Evolutionary conservation across 2,113 vertebrate species (phyloP).

Genomic region (Daubentonia madagascariensis): DNA sequence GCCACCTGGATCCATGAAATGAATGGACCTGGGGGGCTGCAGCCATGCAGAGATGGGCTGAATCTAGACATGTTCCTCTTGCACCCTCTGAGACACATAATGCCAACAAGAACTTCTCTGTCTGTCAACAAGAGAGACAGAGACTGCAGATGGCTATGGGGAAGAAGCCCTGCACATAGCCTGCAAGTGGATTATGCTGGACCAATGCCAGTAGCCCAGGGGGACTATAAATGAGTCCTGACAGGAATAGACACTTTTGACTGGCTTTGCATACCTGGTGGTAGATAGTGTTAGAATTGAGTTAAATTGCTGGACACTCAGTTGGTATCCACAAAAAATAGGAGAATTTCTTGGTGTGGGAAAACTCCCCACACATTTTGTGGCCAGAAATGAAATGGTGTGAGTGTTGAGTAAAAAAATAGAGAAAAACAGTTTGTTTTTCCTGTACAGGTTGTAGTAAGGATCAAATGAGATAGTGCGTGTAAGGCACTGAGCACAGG

Average conservation of each 20-base stretch:
- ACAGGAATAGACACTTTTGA: neutral
- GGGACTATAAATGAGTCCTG: too few relatives aligned
- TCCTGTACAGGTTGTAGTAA: neutral
- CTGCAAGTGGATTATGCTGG: neutral
- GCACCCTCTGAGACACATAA: too few relatives aligned
- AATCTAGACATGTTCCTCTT: too few relatives aligned
- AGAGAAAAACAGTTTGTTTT: neutral
- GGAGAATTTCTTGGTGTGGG: neutral
- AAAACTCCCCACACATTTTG: neutral
- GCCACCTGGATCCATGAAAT: neutral
- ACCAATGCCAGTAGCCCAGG: neutral
- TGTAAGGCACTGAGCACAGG: neutral
- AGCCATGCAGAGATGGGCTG: neutral
- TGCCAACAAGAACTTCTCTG: too few relatives aligned
- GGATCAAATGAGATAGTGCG: neutral
- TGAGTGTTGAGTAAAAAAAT: neutral
- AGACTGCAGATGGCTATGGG: too few relatives aligned
- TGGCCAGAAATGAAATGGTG: neutral
- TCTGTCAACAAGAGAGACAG: too few relatives aligned
- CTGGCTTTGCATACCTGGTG: neutral
- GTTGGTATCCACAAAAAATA: too few relatives aligned
- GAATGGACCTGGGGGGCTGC: too few relatives aligned
- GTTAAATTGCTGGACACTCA: neutral
- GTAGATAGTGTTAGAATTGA: neutral
- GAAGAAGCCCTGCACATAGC: neutral